Percentiles rank a stretch among this genome's conserved stretches.
These are phyloP conservation scores for Coregonus sp. DNA, from an alignment of 2,797 vertebrate species.

Conservation along the genomic window DNA sequence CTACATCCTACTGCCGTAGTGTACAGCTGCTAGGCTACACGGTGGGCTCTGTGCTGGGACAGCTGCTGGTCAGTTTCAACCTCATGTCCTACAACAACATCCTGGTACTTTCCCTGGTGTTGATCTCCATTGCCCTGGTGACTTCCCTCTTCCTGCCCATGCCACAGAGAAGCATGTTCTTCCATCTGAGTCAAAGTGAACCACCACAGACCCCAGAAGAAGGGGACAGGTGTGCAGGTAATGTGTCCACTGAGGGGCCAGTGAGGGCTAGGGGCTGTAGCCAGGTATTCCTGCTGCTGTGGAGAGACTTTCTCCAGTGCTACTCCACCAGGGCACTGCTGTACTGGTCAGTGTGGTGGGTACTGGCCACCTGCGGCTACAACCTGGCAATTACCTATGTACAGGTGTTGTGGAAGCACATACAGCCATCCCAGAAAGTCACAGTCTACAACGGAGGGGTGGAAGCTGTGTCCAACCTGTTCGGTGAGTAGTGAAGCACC, in stretches of 20 bases:
- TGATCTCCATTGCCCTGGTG: slow-evolving; percentile 65
- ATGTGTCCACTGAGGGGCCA: not conserved
- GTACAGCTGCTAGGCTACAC: slow-evolving; percentile 77
- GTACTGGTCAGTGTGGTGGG: slow-evolving; percentile 81
- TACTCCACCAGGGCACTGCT: slow-evolving; percentile 72
- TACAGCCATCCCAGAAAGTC: slow-evolving; percentile 73
- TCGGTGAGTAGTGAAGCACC: slow-evolving; percentile 55
- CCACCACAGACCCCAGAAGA: not conserved
- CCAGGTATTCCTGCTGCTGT: slow-evolving; percentile 59
- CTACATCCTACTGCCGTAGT: slow-evolving; percentile 75
- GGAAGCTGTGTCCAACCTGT: slow-evolving; percentile 42
- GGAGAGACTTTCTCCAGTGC: slow-evolving; percentile 71
- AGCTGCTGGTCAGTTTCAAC: slow-evolving; percentile 72
- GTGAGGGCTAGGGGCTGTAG: slow-evolving; percentile 24
- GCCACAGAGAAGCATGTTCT: slow-evolving; percentile 90
- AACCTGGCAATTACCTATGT: slow-evolving; percentile 78
- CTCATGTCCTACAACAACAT: slow-evolving; percentile 73
- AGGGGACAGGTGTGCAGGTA: not conserved
- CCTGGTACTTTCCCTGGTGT: slow-evolving; percentile 34
- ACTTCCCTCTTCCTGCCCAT: slow-evolving; percentile 31
- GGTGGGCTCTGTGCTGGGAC: slow-evolving; percentile 73
- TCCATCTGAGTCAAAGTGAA: slow-evolving; percentile 69
- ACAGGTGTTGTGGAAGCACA: slow-evolving; percentile 78
- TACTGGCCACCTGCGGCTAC: slow-evolving; percentile 79
- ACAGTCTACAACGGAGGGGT: slow-evolving; percentile 75